Base-by-base conservation (phyloP, 2,797 vertebrate species). In the Sebastes steindachneri region DNA sequence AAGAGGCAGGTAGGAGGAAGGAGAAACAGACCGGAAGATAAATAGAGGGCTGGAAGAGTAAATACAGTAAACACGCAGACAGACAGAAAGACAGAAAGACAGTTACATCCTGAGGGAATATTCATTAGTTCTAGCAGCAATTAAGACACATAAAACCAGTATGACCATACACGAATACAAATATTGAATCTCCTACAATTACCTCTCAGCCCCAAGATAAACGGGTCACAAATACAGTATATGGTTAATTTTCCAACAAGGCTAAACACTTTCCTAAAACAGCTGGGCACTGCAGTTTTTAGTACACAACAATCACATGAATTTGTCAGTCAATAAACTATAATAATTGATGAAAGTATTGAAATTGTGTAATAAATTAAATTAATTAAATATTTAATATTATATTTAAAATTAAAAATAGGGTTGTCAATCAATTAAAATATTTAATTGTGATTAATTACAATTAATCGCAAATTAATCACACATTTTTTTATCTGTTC, bases 11-110 rank as follows among this genome's bases (percentile, higher is more conserved):
- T 79, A 84, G 63, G 79, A 84, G 67, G 59, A 70, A 31, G 63
- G 51, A 60, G 25, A 77, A 83, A 86, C 73, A 83, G 85, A 80
- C 79, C 15, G 68, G 82, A 77, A 73, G 77, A 88, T 79, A 84
- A 84, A 77, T 23, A n/a, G 48, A 82, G 67, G 77, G 11, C n/a
- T 67, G 17, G n/a, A 65, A 29, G 48, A 48, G 53, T 37, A 78
- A 57, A 59, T 55, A 64, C 41, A 75, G 53, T 62, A 67, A 75
- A 73, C 68, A 72, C 8, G 51, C 19, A 70, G 7, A 66, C 45
- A 65, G 9, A 63, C 37, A 41, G 37, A 41, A 41, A 68, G 58
- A 71, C 21, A 62, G 23, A 67, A 23, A 60, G 7, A 68, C 4
- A 21, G 65, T 7, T 57, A 48, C 54, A 67, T 62, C 73, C 62